Conservation (phyloP, 2,113 vertebrate genomes). For the Pluvialis apricaria region DNA sequence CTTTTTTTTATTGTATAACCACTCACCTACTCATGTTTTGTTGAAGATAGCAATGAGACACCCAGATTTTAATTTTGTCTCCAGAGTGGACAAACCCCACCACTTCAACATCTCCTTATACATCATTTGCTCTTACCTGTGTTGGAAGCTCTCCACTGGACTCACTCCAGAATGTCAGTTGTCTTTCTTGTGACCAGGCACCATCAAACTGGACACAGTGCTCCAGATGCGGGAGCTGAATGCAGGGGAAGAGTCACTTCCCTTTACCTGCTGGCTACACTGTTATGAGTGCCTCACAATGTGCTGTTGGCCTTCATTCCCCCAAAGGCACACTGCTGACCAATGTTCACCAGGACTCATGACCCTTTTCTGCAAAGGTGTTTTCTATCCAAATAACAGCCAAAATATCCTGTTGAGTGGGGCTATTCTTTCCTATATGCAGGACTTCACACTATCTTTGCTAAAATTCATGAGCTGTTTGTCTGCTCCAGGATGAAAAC, state of each 20-base stretch:
- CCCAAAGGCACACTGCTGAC: background rate
- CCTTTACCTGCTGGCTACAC: background rate
- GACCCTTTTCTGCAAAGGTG: background rate
- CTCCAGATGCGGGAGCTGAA: background rate
- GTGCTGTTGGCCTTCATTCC: background rate
- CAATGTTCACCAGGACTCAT: background rate
- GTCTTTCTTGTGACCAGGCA: background rate
- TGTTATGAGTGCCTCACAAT: background rate
- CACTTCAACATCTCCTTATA: background rate
- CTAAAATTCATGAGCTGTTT: background rate
- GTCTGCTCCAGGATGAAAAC: background rate
- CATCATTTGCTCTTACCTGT: background rate
- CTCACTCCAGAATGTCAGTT: background rate
- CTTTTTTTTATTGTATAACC: background rate
- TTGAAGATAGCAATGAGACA: background rate
- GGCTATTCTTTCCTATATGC: background rate
- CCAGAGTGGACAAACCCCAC: background rate
- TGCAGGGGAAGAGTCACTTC: background rate
- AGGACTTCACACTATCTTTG: background rate
- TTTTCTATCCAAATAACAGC: background rate
- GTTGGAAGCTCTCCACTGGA: background rate
- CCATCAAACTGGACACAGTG: background rate
- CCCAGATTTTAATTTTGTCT: background rate
- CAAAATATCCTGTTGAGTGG: background rate
- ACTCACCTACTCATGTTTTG: background rate